Percentiles rank a stretch among this genome's conserved stretches.
These are phyloP conservation scores for Cerceris rybyensis DNA, from an alignment of 2,888 invertebrate species.

Conservation along the genomic window DNA sequence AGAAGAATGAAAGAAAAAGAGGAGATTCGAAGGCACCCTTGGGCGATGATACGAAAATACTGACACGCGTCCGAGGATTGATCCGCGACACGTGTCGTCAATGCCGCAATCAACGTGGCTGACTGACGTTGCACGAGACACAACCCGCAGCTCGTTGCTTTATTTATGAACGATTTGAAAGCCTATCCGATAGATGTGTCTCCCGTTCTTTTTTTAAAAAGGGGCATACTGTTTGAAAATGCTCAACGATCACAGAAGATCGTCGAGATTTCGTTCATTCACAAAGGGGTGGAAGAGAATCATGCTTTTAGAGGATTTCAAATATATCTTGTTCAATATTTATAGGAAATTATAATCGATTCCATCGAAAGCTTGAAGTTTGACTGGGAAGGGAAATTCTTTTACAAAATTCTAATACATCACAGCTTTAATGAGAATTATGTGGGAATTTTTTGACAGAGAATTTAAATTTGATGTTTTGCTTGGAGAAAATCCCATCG, in stretches of 20 bases:
- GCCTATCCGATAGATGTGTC: constrained; percentile 71
- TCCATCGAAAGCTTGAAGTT: too few relatives aligned
- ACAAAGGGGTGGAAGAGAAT: too few relatives aligned
- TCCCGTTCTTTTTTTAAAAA: constrained; percentile 53
- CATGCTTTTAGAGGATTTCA: too few relatives aligned
- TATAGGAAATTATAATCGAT: too few relatives aligned
- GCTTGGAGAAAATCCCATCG: too few relatives aligned
- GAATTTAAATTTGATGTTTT: too few relatives aligned
- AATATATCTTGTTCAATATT: too few relatives aligned
- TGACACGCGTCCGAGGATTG: constrained; percentile 80
- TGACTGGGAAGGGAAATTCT: too few relatives aligned
- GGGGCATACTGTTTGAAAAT: constrained; percentile 41
- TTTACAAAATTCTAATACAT: too few relatives aligned
- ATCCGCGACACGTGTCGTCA: constrained; percentile 80
- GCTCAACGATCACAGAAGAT: not conserved
- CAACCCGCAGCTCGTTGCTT: constrained; percentile 73
- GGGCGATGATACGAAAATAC: constrained; percentile 80
- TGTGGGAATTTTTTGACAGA: too few relatives aligned
- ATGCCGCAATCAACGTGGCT: constrained; percentile 80
- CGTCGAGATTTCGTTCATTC: too few relatives aligned
- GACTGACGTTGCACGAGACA: constrained; percentile 74
- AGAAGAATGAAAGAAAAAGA: not conserved
- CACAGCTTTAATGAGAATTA: too few relatives aligned
- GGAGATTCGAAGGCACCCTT: constrained; percentile 55
- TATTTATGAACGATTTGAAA: constrained; percentile 81